A percentile compares a stretch with the other conserved stretches of the same genome.
These are phyloP conservation scores for Anthophora plumipes DNA, from an alignment of 2,888 invertebrate species.

Conservation along the genomic window DNA sequence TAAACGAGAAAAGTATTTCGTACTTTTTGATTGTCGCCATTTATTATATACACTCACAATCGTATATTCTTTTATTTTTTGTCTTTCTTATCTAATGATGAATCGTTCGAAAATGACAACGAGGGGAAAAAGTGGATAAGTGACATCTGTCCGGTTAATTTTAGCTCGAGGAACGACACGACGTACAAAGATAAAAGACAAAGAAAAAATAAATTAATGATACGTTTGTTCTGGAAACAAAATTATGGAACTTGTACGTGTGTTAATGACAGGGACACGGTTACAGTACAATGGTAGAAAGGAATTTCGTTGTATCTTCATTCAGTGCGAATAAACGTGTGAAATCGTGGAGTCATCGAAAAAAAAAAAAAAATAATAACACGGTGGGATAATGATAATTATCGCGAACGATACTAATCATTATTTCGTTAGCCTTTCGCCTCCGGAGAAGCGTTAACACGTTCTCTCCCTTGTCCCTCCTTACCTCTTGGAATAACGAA, in stretches of 20 bases:
- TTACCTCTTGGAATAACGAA: slow-evolving; percentile 31
- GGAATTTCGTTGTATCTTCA: too few species aligned
- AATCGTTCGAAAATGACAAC: slow-evolving; percentile 21
- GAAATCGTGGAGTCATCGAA: not conserved
- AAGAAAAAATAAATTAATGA: not conserved
- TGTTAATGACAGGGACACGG: not conserved
- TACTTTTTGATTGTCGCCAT: slow-evolving; percentile 18
- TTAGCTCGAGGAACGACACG: not conserved
- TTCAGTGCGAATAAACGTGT: not conserved
- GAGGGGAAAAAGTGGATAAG: not conserved
- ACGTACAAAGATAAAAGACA: not conserved
- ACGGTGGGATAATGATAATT: slow-evolving; percentile 24
- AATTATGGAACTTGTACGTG: not conserved
- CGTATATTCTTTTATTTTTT: slow-evolving; percentile 19
- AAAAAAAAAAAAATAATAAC: slow-evolving; percentile 5
- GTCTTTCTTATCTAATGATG: slow-evolving; percentile 18
- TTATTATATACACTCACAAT: not conserved
- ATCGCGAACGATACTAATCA: slow-evolving; percentile 27
- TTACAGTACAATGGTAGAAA: not conserved
- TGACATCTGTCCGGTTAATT: slow-evolving; percentile 51
- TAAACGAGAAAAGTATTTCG: slow-evolving; percentile 8
- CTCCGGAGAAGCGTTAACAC: slow-evolving; percentile 13
- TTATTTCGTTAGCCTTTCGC: slow-evolving; percentile 22
- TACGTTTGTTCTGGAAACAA: not conserved
- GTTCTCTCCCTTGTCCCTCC: slow-evolving; percentile 15